Evolutionary conservation across 2,888 invertebrate genomes (phyloP).

Genomic region (Leptinotarsa peninsularis): DNA sequence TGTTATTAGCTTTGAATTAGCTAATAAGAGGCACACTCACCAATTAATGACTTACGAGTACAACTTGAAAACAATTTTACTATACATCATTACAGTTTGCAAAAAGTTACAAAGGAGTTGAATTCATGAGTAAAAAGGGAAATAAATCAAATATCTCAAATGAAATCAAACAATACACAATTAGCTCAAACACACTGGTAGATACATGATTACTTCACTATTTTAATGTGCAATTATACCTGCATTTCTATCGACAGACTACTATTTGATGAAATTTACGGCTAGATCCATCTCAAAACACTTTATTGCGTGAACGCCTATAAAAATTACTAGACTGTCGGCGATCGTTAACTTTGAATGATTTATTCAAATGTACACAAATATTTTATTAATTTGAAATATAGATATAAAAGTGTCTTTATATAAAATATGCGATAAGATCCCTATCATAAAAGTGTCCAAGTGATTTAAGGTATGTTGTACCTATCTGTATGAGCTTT

Average conservation of each 20-base stretch:
- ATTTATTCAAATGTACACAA: conserved; percentile 17
- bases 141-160: no score
- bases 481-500: conserved; percentile 18
- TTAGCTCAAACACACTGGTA: background rate
- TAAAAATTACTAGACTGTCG: conserved; percentile 9
- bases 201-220: background rate
- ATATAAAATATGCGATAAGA: conserved; percentile 16
- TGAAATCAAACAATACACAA: no score
- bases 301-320: conserved; percentile 4
- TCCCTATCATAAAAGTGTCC: conserved; percentile 9
- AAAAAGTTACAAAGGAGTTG: no score
- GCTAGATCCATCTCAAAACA: background rate
- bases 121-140: no score
- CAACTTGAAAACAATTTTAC: no score
- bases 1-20: no score
- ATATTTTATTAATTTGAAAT: conserved; percentile 16
- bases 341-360: conserved; percentile 15
- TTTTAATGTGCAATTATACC: background rate
- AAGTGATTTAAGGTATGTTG: conserved; percentile 14
- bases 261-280: background rate
- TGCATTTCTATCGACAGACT: background rate
- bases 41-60: no score
- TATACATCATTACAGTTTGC: no score
- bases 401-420: conserved; percentile 20
- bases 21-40: no score